phyloP scores from a whole-genome alignment of 2,888 invertebrate species.

The Andrena camellia region DNA sequence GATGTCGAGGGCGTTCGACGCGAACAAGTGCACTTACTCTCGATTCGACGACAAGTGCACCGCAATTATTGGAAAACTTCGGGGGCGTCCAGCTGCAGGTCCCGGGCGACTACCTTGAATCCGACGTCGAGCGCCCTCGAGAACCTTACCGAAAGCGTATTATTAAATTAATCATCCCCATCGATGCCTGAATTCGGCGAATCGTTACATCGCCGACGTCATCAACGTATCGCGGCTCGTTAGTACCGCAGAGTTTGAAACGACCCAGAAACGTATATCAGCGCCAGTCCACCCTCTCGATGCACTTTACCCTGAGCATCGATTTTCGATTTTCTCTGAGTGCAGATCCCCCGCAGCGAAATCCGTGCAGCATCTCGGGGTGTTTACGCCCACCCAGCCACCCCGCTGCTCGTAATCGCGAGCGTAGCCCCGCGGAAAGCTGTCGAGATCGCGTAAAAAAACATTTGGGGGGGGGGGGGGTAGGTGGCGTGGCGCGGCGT shows the following conservation, averaged over 20 bases:
- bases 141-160: neutral
- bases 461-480: neutral
- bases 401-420: too few relatives aligned
- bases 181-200: neutral
- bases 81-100: conserved; percentile 21
- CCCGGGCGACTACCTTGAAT: conserved; percentile 10
- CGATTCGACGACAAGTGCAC: conserved; percentile 41
- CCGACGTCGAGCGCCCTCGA: conserved; percentile 13
- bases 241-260: too few relatives aligned
- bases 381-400: too few relatives aligned
- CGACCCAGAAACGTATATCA: neutral
- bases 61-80: conserved; percentile 65
- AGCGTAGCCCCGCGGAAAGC: too few relatives aligned
- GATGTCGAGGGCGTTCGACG: conserved; percentile 13
- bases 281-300: neutral
- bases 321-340: neutral
- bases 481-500: neutral
- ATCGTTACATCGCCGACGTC: neutral
- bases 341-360: neutral
- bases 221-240: neutral
- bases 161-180: neutral
- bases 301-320: neutral
- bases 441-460: neutral
- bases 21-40: conserved; percentile 26
- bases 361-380: neutral